phyloP scores from a whole-genome alignment of 23 tunicate species.

The Clavelina lepadiformis region DNA sequence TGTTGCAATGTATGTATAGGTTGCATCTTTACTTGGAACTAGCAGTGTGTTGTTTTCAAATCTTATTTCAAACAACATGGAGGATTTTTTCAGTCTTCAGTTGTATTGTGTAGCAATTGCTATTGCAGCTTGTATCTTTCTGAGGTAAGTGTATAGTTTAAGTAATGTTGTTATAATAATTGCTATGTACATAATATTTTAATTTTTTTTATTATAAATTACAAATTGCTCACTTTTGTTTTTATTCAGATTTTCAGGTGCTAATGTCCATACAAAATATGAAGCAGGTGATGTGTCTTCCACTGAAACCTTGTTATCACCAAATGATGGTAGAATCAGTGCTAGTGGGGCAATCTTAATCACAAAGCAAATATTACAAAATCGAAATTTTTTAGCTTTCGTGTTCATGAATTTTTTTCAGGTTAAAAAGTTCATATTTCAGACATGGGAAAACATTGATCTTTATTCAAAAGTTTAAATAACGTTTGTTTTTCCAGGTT shows the following conservation, averaged over 20 bases:
- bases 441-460: too few species aligned
- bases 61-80: conserved; percentile 69
- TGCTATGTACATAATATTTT: too few species aligned
- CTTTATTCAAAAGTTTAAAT: too few species aligned
- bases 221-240: too few species aligned
- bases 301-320: not conserved
- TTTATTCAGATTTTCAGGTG: conserved; percentile 34
- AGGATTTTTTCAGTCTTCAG: conserved; percentile 52
- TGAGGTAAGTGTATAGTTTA: conserved; percentile 92
- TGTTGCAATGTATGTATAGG: too few species aligned
- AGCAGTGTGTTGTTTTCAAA: conserved; percentile 70
- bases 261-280: conserved; percentile 35
- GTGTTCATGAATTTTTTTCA: conserved; percentile 84
- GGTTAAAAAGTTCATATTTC: too few species aligned
- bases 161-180: too few species aligned
- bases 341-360: conserved; percentile 44
- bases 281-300: conserved; percentile 6
- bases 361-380: conserved; percentile 56
- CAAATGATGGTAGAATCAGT: conserved; percentile 8
- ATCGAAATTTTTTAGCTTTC: conserved; percentile 72
- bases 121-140: conserved; percentile 36
- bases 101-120: conserved; percentile 67
- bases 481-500: conserved; percentile 56
- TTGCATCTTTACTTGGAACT: conserved; percentile 75
- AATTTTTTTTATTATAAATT: too few species aligned